Evolutionary conservation across 1,140 invertebrate species (phyloP), one percentile per base, ranked within the genome.

Genomic region (Harpegnathos saltator): DNA sequence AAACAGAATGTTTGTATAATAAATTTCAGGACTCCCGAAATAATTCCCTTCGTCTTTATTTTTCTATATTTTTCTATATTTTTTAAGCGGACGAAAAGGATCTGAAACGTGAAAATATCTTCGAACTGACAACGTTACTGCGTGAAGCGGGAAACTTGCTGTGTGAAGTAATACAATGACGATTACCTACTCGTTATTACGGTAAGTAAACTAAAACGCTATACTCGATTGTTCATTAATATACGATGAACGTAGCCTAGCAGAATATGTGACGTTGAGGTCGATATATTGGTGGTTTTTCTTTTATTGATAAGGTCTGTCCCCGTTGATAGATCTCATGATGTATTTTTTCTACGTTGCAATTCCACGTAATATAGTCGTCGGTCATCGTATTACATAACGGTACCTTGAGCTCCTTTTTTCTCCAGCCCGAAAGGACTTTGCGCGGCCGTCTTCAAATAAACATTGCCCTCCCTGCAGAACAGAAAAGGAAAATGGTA

Each of bases 361-460:
- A 38, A 24, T n/a, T n/a, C n/a, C n/a, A 54, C 1, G 17, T 54
- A 22, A 7, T 15, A 26, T 11, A 52, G 19, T 65, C 14, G 65
- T 44, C 38, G 38, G 24, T 59, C 15, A 14, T 15, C 29, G 3
- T 9, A 29, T 22, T 44, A 44, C 3, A 4, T 11, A 17, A 3
- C 9, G n/a, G 1, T 7, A n/a, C 1, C 54, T 56, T n/a, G 7
- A 63, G n/a, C 38, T 17, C 62, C 72, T 62, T 19, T 26, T 1
- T 75, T 4, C 17, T 29, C 17, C 12, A 80, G 44, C 14, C 63
- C 75, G 7, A 80, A 80, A 80, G 52, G 65, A 58, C 33, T 58
- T 0, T 59, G 14, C 3, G n/a, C 3, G 2, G 24, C 14, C 17
- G 75, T 80, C 9, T 22, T 0, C 5, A 80, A n/a, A 58, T 80